phyloP scores from a whole-genome alignment of 2,888 invertebrate genomes.

The Orgyia antiqua region DNA sequence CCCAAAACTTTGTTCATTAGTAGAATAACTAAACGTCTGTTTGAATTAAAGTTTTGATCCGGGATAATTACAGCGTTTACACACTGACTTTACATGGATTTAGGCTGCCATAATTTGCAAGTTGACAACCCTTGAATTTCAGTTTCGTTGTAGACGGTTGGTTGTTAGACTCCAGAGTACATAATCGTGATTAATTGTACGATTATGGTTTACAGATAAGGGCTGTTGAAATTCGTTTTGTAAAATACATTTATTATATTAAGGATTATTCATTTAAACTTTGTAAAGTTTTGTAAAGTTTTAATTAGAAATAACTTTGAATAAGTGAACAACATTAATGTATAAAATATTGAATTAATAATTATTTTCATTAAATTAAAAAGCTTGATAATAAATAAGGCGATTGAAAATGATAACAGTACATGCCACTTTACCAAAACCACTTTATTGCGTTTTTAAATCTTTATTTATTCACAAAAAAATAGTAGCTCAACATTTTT shows the following conservation, averaged over 20 bases:
- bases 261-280: no score
- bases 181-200: conserved; percentile 22
- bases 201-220: conserved; percentile 8
- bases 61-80: conserved; percentile 40
- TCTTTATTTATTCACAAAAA: no score
- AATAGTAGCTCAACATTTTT: no score
- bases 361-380: no score
- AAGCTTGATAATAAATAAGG: no score
- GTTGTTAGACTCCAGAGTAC: conserved; percentile 12
- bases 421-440: no score
- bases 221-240: not conserved
- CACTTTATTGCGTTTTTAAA: no score
- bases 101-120: conserved; percentile 13
- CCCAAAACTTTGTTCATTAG: conserved; percentile 42
- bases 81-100: conserved; percentile 19
- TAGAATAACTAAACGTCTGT: conserved; percentile 31
- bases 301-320: no score
- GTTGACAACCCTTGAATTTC: conserved; percentile 17
- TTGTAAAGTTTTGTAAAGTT: conserved; percentile 8
- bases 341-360: no score
- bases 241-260: no score
- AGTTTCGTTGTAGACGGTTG: conserved; percentile 10
- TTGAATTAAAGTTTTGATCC: conserved; percentile 42
- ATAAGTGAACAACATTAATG: no score
- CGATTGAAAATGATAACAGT: no score